phyloP scores from a whole-genome alignment of 2,113 vertebrate species.

The Alethe castanea region DNA sequence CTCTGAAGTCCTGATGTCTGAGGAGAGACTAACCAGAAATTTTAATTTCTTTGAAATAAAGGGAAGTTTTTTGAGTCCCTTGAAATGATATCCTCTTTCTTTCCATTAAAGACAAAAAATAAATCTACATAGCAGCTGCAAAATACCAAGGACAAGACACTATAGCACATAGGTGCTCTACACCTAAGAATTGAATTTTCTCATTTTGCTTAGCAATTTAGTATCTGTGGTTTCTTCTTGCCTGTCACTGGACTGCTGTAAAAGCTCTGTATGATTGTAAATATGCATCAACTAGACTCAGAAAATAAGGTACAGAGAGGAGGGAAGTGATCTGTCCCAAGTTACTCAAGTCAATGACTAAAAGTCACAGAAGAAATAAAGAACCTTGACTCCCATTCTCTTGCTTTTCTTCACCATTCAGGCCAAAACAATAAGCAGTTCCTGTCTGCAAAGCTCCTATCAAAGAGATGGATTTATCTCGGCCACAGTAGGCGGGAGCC shows the following conservation, averaged over 20 bases:
- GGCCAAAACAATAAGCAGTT: not conserved
- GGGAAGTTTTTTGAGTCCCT: not conserved
- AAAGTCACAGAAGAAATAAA: not conserved
- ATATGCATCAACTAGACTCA: not conserved
- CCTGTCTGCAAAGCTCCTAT: not conserved
- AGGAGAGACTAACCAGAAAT: not conserved
- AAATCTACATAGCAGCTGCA: not conserved
- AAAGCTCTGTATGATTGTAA: not conserved
- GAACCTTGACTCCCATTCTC: not conserved
- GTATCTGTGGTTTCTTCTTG: not conserved
- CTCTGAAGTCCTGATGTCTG: not conserved
- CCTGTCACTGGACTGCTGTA: not conserved
- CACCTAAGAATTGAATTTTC: not conserved
- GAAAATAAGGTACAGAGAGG: not conserved
- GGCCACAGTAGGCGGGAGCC: not conserved
- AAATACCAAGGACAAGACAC: not conserved
- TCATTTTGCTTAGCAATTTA: not conserved
- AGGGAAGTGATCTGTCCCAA: not conserved
- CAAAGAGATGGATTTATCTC: not conserved
- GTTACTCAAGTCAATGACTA: not conserved
- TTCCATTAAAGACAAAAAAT: not conserved
- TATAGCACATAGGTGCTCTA: fast-evolving
- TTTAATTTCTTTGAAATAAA: not conserved
- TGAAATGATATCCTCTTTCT: not conserved
- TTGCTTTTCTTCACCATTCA: not conserved